Conservation (phyloP, 2,113 vertebrate species). For the Siniperca chuatsi region DNA sequence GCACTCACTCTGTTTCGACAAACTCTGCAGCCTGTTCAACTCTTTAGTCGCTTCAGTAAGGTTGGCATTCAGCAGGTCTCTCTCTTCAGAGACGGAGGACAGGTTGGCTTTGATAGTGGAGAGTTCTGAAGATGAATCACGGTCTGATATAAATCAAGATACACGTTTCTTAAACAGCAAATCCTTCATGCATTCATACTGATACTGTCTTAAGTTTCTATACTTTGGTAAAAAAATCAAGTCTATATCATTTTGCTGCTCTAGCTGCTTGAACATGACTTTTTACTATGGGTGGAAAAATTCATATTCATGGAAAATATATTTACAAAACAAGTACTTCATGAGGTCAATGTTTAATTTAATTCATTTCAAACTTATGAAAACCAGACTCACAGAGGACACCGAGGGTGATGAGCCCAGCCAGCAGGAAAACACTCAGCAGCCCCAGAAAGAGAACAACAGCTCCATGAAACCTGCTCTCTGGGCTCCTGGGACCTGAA, state of each 20-base stretch:
- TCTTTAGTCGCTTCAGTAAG: slow-evolving; percentile 8
- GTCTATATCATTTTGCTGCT: background rate
- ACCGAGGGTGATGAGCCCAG: slow-evolving; percentile 22
- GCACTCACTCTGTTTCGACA: slow-evolving; percentile 39
- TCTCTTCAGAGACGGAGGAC: slow-evolving; percentile 5
- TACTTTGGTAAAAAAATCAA: background rate
- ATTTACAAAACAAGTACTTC: too few species aligned
- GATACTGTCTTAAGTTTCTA: background rate
- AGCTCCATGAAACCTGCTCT: background rate
- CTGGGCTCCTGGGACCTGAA: background rate
- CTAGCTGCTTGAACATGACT: background rate
- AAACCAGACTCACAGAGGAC: slow-evolving; percentile 29
- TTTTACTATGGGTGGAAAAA: background rate
- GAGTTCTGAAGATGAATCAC: background rate
- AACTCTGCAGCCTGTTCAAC: background rate
- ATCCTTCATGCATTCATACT: background rate
- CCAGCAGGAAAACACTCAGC: slow-evolving; percentile 39
- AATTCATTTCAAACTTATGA: too few species aligned
- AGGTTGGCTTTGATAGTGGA: background rate
- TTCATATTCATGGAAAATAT: background rate
- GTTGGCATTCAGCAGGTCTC: slow-evolving; percentile 22
- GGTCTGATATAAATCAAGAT: background rate
- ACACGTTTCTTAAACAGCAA: background rate
- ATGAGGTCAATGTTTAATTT: too few species aligned
- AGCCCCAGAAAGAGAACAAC: slow-evolving; percentile 30